These are phyloP conservation scores for Colistium nudipinnis DNA, from an alignment of 2,113 vertebrate genomes.

Conservation along the genomic window DNA sequence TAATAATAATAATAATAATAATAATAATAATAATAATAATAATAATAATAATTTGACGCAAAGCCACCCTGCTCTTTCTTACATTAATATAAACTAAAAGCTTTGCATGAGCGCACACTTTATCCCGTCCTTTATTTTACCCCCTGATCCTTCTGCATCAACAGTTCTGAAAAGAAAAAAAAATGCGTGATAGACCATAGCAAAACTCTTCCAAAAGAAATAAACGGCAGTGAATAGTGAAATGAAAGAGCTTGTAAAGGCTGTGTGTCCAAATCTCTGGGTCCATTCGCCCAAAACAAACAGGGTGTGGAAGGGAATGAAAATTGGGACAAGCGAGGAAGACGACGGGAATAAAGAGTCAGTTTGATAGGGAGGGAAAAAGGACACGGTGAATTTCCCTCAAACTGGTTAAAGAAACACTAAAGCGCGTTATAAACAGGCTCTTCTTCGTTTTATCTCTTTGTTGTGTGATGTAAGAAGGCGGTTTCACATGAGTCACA, in stretches of 20 bases:
- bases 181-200: constrained; percentile 83
- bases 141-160: constrained; percentile 83
- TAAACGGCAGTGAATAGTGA: constrained; percentile 42
- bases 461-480: constrained; percentile 24
- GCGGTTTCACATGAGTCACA: constrained; percentile 17
- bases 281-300: constrained; percentile 88
- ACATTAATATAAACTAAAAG: background rate
- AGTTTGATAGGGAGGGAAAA: constrained; percentile 67
- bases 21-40: no score
- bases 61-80: background rate
- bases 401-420: constrained; percentile 73
- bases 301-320: constrained; percentile 79
- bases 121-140: constrained; percentile 52
- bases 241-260: constrained; percentile 86
- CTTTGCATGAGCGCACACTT: constrained; percentile 37
- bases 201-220: constrained; percentile 74
- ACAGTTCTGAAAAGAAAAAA: constrained; percentile 75
- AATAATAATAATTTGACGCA: background rate
- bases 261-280: constrained; percentile 70
- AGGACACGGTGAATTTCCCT: constrained; percentile 83
- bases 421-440: constrained; percentile 45
- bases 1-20: background rate
- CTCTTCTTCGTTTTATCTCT: constrained; percentile 42
- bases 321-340: constrained; percentile 77
- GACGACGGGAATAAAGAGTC: constrained; percentile 59